Percentiles rank a stretch among this genome's conserved stretches.
These are phyloP conservation scores for Piezodorus guildinii DNA, from an alignment of 1,140 invertebrate species.

Conservation along the genomic window DNA sequence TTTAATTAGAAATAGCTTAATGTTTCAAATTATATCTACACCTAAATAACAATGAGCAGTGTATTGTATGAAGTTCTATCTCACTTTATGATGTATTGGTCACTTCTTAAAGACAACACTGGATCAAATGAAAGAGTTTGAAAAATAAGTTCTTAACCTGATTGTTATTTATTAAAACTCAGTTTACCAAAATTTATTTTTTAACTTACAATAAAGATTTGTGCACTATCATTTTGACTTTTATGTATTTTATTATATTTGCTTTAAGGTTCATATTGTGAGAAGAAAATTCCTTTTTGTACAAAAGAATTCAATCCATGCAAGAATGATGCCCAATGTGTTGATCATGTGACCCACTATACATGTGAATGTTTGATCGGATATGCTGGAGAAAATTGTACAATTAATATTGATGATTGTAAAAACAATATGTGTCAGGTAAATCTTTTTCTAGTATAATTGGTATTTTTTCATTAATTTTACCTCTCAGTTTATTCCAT, in stretches of 20 bases:
- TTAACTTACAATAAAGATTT: not conserved
- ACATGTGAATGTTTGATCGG: conserved; percentile 82
- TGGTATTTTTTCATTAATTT: not conserved
- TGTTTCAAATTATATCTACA: no score
- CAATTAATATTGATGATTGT: conserved; percentile 84
- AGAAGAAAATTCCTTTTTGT: conserved; percentile 88
- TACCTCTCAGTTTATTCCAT: not conserved
- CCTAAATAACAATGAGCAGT: no score
- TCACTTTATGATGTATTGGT: not conserved
- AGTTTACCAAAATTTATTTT: not conserved
- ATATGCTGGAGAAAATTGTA: conserved; percentile 87
- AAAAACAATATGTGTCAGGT: conserved; percentile 83
- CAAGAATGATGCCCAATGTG: conserved; percentile 80
- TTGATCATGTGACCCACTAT: conserved; percentile 80
- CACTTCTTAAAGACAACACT: not conserved
- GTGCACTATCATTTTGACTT: not conserved
- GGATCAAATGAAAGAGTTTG: no score
- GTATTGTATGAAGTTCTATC: not conserved
- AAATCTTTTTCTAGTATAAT: conserved; percentile 14
- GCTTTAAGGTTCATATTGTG: conserved; percentile 65
- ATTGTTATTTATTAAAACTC: no score
- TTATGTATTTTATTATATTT: conserved; percentile 8
- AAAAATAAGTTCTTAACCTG: no score
- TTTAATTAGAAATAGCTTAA: not conserved
- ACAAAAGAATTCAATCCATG: conserved; percentile 82